phyloP scores from a whole-genome alignment of 2,888 invertebrate species.

The Lepidocyrtinus sp. region DNA sequence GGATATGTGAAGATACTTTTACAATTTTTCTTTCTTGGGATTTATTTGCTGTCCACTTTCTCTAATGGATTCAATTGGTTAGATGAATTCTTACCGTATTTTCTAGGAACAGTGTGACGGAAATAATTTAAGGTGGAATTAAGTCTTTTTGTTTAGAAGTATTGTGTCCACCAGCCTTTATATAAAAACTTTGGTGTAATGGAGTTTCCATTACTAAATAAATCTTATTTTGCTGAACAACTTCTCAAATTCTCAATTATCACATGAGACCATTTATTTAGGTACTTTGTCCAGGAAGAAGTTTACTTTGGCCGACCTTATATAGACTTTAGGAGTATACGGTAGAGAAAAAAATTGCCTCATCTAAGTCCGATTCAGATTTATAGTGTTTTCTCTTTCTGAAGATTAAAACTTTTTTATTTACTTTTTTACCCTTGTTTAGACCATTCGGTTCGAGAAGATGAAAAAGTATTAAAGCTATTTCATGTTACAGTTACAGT shows the following conservation, averaged over 20 bases:
- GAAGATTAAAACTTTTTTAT: not conserved
- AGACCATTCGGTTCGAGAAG: not conserved
- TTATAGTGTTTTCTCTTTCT: not conserved
- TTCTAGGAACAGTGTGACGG: slow-evolving; percentile 1
- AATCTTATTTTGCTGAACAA: too few species aligned
- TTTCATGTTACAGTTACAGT: not conserved
- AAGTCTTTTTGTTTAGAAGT: too few species aligned
- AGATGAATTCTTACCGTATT: slow-evolving; percentile 49
- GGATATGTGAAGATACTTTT: not conserved
- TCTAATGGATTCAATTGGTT: slow-evolving; percentile 52
- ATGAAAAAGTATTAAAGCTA: not conserved
- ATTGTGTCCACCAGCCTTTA: too few species aligned
- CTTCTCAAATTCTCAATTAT: too few species aligned
- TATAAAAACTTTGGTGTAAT: too few species aligned
- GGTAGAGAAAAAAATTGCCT: not conserved
- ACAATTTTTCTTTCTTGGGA: slow-evolving; percentile 29
- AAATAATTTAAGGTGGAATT: slow-evolving; percentile 28
- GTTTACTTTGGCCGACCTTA: too few species aligned
- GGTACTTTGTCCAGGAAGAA: too few species aligned
- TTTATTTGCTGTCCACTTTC: slow-evolving; percentile 50
- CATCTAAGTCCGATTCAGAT: not conserved
- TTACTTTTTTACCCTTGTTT: not conserved
- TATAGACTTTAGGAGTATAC: too few species aligned
- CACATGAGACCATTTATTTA: too few species aligned
- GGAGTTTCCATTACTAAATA: too few species aligned